phyloP scores from a whole-genome alignment of 2,888 invertebrate genomes.

The Rhingia campestris region DNA sequence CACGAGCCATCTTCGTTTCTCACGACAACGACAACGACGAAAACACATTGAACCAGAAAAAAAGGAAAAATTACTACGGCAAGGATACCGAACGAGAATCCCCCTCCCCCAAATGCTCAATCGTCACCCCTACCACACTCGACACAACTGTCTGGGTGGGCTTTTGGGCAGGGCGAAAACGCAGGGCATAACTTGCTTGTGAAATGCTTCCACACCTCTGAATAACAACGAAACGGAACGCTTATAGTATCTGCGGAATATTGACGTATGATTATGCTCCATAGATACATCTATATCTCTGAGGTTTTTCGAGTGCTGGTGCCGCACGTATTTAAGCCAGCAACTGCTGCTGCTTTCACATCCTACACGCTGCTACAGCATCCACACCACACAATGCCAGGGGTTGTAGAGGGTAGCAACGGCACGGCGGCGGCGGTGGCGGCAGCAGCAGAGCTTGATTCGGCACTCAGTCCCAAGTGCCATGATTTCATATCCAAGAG shows the following conservation, averaged over 20 bases:
- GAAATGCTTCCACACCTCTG: constrained; percentile 74
- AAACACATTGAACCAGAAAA: constrained; percentile 68
- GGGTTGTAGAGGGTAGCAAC: background rate
- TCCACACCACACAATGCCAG: constrained; percentile 14
- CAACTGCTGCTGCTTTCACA: constrained; percentile 58
- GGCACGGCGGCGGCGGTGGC: background rate
- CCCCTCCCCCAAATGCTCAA: background rate
- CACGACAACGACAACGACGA: constrained; percentile 68
- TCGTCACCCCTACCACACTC: constrained; percentile 35
- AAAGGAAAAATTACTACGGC: constrained; percentile 51
- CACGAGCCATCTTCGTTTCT: constrained; percentile 75
- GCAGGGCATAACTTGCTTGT: constrained; percentile 70
- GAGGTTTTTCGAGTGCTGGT: constrained; percentile 47
- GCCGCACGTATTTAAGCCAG: constrained; percentile 71
- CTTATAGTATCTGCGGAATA: constrained; percentile 73
- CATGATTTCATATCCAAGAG: constrained; percentile 74
- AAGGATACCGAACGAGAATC: constrained; percentile 57
- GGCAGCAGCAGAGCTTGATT: constrained; percentile 57
- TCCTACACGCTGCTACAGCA: background rate
- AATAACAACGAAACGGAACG: constrained; percentile 74
- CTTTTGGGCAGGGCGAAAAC: constrained; percentile 31
- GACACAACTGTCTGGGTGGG: constrained; percentile 67
- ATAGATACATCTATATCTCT: constrained; percentile 69
- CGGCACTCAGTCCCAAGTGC: constrained; percentile 74
- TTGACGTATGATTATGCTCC: constrained; percentile 70